Conservation (phyloP, 2,888 invertebrate genomes). For the Netelia virgata region DNA sequence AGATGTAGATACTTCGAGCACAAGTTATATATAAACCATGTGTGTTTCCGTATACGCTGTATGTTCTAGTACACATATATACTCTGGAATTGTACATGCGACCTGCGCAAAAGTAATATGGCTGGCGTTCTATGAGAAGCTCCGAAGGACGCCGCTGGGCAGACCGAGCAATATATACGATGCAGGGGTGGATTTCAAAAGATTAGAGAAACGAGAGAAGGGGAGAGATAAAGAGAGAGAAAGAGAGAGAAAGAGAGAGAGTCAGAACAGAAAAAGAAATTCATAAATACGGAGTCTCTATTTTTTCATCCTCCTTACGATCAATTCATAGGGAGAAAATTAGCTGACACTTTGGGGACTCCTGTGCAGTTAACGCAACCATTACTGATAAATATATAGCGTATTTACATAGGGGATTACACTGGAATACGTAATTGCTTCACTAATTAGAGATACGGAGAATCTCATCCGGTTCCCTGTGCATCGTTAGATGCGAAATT, state of each 20-base stretch:
- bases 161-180: background rate
- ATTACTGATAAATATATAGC: background rate
- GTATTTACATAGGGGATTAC: conserved; percentile 1
- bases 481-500: conserved; percentile 17
- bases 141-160: conserved; percentile 29
- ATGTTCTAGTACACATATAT: background rate
- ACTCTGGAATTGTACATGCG: conserved; percentile 12
- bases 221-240: background rate
- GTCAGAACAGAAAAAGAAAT: background rate
- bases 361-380: background rate
- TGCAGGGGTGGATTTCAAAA: conserved; percentile 30
- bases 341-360: conserved; percentile 8
- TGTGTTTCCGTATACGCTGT: background rate
- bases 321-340: conserved; percentile 39
- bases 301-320: conserved; percentile 7
- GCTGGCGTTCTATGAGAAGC: conserved; percentile 32
- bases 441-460: conserved; percentile 29
- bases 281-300: conserved; percentile 18
- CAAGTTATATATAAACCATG: too few species aligned
- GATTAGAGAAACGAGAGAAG: conserved; percentile 25
- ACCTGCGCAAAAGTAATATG: conserved; percentile 30
- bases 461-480: conserved; percentile 5
- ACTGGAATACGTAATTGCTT: conserved; percentile 15
- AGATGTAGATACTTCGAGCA: too few species aligned
- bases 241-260: background rate